These are phyloP conservation scores for Stichodactyla mertensii DNA, from an alignment of 64 coral and sea anemone genomes.

Conservation along the genomic window DNA sequence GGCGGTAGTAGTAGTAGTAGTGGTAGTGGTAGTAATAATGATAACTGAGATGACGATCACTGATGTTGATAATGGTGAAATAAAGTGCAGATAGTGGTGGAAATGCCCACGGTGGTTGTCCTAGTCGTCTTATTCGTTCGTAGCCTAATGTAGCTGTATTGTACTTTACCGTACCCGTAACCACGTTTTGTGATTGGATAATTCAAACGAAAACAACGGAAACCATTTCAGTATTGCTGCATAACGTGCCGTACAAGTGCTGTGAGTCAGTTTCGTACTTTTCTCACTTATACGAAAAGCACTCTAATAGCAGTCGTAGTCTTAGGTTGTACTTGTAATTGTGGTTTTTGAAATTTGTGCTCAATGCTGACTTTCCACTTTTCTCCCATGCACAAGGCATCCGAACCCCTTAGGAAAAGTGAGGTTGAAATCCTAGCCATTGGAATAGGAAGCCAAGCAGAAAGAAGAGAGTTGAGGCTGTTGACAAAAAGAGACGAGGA, in stretches of 20 bases:
- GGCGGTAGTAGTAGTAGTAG: too few species aligned
- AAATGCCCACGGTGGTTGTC: not conserved
- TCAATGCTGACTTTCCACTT: not conserved
- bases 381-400: not conserved
- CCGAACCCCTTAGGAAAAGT: not conserved
- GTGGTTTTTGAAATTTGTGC: not conserved
- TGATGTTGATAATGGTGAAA: not conserved
- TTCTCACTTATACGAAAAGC: too few species aligned
- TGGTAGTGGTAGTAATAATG: not conserved
- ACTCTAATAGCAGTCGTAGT: too few species aligned
- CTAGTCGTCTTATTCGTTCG: too few species aligned
- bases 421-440: slow-evolving; percentile 40
- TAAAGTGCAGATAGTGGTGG: not conserved
- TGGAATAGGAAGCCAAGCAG: slow-evolving; percentile 37
- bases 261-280: too few species aligned
- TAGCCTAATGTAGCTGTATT: too few species aligned
- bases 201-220: too few species aligned
- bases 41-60: not conserved
- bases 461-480: slow-evolving; percentile 13
- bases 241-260: too few species aligned
- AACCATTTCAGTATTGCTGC: too few species aligned
- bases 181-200: too few species aligned
- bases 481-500: slow-evolving; percentile 27
- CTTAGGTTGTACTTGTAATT: too few species aligned
- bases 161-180: too few species aligned